These are phyloP conservation scores for Melanotaenia boesemani DNA, from an alignment of 2,797 vertebrate genomes.

Conservation along the genomic window DNA sequence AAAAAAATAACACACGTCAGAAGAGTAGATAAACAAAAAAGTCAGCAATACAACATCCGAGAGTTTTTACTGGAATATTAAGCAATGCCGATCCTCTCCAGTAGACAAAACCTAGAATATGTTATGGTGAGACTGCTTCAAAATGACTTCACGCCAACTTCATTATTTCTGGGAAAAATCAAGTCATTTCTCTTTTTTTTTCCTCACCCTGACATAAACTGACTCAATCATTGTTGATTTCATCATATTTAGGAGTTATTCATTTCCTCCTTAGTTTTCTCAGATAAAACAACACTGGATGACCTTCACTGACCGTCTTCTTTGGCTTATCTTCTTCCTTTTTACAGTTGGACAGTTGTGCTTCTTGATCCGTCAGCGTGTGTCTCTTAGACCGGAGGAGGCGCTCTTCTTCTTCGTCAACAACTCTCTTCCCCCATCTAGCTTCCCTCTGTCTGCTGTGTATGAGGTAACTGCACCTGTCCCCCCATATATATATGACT, in stretches of 20 bases:
- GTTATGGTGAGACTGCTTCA: too few relatives aligned
- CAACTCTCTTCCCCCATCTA: constrained; percentile 97
- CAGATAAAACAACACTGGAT: neutral
- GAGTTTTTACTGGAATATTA: neutral
- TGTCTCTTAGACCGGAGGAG: constrained; percentile 96
- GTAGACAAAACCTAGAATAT: too few relatives aligned
- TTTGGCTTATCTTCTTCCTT: constrained; percentile 4
- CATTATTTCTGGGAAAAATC: too few relatives aligned
- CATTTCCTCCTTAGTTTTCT: constrained; percentile 13
- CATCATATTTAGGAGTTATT: neutral
- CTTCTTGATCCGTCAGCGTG: constrained; percentile 96
- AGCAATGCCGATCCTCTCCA: too few relatives aligned
- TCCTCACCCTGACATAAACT: too few relatives aligned
- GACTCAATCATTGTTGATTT: neutral
- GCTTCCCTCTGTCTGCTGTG: constrained; percentile 94
- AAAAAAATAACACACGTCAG: neutral
- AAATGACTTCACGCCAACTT: too few relatives aligned
- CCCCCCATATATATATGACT: neutral
- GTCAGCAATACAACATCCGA: neutral
- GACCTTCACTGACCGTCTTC: neutral
- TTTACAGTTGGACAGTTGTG: constrained; percentile 93
- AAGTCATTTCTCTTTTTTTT: too few relatives aligned
- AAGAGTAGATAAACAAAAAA: neutral
- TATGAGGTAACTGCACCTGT: constrained; percentile 87
- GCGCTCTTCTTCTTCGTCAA: constrained; percentile 99